Evolutionary conservation across 2,888 invertebrate species (phyloP), one percentile per base, ranked within the genome.

Genomic region (Liopterus haemorrhoidalis): DNA sequence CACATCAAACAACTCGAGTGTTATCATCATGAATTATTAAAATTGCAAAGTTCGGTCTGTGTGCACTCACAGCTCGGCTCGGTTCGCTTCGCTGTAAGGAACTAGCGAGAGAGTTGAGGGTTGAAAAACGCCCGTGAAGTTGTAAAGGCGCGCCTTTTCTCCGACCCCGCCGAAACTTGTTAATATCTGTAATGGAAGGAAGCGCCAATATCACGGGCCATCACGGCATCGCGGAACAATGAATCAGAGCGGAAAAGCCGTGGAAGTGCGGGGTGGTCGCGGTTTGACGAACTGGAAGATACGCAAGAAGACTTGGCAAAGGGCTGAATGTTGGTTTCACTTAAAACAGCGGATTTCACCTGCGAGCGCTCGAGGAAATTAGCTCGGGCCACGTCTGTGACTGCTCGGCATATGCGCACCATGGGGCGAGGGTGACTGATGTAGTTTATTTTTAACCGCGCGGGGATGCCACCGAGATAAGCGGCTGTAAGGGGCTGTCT

Each of bases 241-340:
- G 52, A 50, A 50, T 52, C 50, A 52, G 46, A 50, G 50, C 49
- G 50, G 49, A 52, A 38, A 52, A 49, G 49, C 49, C 20, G 14
- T 19, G 16, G 30, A 30, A n/a, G 9, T 5, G 9, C 5, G 5
- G 5, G 5, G 9, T 12, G 11, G 9, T 8, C 11, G 8, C 15
- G 33, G 5, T 59, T 64, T 63, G 67, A 66, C 67, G 67, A 66
- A 62, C 59, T 65, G 66, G 63, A 65, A 68, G 66, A 62, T 63
- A 64, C 60, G 60, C 60, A 60, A 61, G 59, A 59, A 56, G 48
- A 45, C 50, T 46, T 49, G 49, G 46, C 49, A 41, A 41, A 38
- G 35, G 41, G 37, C 32, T 3, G 3, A 14, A 4, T 31, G 31
- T 3, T 31, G 31, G 15, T 12, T 31, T 3, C 9, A 31, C 14